Percentiles rank a stretch among this genome's conserved stretches.
These are phyloP conservation scores for Poeciliopsis presidionis DNA, from an alignment of 2,797 vertebrate genomes.

Conservation along the genomic window DNA sequence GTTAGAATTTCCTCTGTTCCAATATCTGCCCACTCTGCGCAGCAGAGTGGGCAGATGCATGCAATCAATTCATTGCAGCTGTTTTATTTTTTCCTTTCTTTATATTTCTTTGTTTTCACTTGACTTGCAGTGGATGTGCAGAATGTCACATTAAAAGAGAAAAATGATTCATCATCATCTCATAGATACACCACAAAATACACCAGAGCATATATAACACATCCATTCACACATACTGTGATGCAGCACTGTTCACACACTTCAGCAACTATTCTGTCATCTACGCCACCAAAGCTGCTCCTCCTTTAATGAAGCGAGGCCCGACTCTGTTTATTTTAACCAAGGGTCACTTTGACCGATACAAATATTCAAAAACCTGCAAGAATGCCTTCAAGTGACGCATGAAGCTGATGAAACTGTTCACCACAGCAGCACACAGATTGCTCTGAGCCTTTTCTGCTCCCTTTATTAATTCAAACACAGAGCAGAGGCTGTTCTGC, in stretches of 20 bases:
- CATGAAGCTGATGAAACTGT: background rate
- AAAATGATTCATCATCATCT: background rate
- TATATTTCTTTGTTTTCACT: background rate
- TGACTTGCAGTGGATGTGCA: background rate
- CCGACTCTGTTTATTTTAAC: background rate
- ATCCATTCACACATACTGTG: background rate
- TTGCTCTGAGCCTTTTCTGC: background rate
- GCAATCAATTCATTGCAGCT: background rate
- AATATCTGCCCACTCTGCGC: background rate
- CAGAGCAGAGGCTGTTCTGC: background rate
- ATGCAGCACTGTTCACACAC: background rate
- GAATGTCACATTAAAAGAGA: background rate
- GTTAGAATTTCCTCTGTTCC: background rate
- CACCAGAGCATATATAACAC: background rate
- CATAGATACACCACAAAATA: background rate
- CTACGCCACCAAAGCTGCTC: background rate
- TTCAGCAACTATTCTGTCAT: background rate
- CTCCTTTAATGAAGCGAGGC: background rate
- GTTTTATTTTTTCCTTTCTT: background rate
- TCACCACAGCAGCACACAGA: background rate
- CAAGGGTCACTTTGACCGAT: background rate
- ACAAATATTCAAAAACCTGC: background rate
- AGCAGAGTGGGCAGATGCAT: too few relatives aligned
- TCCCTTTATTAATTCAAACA: background rate
- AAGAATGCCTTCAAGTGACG: background rate